Evolutionary conservation across 2,888 invertebrate genomes (phyloP), one percentile per base, ranked within the genome.

Genomic region (Liopterus haemorrhoidalis): DNA sequence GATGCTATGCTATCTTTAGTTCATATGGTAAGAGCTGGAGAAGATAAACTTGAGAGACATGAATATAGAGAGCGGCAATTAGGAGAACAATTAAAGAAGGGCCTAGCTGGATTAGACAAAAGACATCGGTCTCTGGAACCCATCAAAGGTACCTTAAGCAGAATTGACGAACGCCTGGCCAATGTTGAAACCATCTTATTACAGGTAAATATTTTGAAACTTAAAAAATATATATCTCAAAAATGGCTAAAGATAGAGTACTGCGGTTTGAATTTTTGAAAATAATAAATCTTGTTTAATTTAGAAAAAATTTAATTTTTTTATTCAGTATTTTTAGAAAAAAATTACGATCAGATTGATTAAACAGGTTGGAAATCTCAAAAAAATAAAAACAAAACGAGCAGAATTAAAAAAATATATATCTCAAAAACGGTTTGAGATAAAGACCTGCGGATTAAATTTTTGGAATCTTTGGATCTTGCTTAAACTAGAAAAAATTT

Each of bases 11-110:
- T 89, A 50, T 85, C 87, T 14, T 69, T 90, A 46, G 82, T 87
- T 6, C 84, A 85, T 60, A 84, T 87, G 64, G 82, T 88, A 64
- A 76, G 86, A 31, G 75, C 79, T 25, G 78, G 85, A 38, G 87
- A 86, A 51, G 86, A 85, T 60, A 90, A 89, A 68, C 65, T 91
- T 49, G 89, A 90, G 60, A 71, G 90, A 11, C 90, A 91, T 65
- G 90, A 91, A 64, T 80, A 77, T 56, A 72, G 91, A 8, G 89
- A 90, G 64, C 76, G 85, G 51, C 79, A 80, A 1, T 68, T 88
- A 15, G 88, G 86, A 0, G 89, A 90, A 45, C 76, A 85, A 53
- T 61, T 89, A 39, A 89, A 88, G 68, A 84, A 82, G 62, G 78
- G 81, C 36, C 67, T 91, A 48, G 68, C 73, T 2, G 70, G 75